Evolutionary conservation across 2,113 vertebrate species (phyloP), one percentile per base, ranked within the genome.

Genomic region (Entelurus aequoreus): DNA sequence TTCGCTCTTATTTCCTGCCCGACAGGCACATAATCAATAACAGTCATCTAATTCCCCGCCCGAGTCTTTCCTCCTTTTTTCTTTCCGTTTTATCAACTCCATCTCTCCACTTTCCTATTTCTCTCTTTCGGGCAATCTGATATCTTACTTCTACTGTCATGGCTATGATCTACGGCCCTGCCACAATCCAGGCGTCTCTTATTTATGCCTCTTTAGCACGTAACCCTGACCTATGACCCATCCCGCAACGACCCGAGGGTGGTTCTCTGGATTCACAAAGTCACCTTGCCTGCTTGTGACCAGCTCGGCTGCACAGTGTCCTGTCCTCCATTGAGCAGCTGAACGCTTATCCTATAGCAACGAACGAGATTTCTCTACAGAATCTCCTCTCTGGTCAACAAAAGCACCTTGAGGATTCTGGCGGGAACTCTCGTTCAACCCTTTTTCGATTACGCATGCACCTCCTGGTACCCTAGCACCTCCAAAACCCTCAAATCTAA

Each of bases 21-120:
- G 65, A 77, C 83, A 74, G 84, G 68, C 88, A 89, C 79, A 85
- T 88, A 86, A 91, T 90, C 88, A 86, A 88, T 89, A 86, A 74
- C 69, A 76, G 80, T 80, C 80, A 82, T 84, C 81, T 80, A 78
- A 80, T 79, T 50, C 69, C 37, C 62, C 19, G 9, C 69, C 64
- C 28, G 56, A 66, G 67, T 67, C 54, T 40, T 60, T 68, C 52
- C 55, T 49, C 16, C 42, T 72, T 38, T 50, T 19, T 72, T 66
- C 74, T 60, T 44, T 58, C 56, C 55, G 65, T 76, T 72, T 68
- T 75, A 78, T 76, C 70, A 71, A 63, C 64, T 68, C 60, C 14
- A 57, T 65, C 72, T 62, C 60, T 63, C 77, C 55, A 50, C 73
- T 68, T 80, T 58, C 69, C 67, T 58, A 71, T 75, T 81, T 72